These are phyloP conservation scores for Parapsyche elsis DNA, from an alignment of 1,140 invertebrate genomes.

Conservation along the genomic window DNA sequence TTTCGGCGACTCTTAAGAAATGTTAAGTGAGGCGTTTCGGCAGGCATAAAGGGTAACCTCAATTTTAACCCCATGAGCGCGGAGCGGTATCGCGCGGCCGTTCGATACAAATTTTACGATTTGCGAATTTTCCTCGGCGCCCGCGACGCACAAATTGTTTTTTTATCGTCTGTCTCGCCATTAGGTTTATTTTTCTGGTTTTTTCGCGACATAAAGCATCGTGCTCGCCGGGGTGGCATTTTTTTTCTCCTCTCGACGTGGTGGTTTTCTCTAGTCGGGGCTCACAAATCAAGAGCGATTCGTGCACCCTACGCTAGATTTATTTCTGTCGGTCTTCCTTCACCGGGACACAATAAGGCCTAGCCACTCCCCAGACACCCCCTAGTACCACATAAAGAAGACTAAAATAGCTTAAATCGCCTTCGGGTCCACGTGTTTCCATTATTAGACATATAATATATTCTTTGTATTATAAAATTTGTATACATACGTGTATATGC, in stretches of 20 bases:
- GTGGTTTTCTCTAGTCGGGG: neutral
- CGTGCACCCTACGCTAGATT: conserved; percentile 30
- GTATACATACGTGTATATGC: too few species aligned
- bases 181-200: conserved; percentile 46
- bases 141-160: neutral
- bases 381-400: too few species aligned
- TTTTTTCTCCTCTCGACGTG: conserved; percentile 17
- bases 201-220: conserved; percentile 43
- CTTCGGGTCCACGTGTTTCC: too few species aligned
- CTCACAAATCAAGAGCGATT: conserved; percentile 48
- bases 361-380: too few species aligned
- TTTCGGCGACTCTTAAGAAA: neutral
- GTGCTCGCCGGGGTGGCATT: conserved; percentile 33
- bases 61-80: conserved; percentile 35
- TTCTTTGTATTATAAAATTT: too few species aligned
- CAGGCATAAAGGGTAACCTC: neutral
- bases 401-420: too few species aligned
- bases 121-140: conserved; percentile 1
- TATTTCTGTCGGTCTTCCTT: conserved; percentile 38
- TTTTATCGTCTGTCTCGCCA: conserved; percentile 28
- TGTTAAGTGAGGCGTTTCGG: neutral
- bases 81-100: conserved; percentile 1
- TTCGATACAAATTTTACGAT: conserved; percentile 43
- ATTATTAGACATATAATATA: too few species aligned
- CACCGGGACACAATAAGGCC: neutral